phyloP scores from a whole-genome alignment of 2,797 vertebrate species.

The Perodicticus potto region DNA sequence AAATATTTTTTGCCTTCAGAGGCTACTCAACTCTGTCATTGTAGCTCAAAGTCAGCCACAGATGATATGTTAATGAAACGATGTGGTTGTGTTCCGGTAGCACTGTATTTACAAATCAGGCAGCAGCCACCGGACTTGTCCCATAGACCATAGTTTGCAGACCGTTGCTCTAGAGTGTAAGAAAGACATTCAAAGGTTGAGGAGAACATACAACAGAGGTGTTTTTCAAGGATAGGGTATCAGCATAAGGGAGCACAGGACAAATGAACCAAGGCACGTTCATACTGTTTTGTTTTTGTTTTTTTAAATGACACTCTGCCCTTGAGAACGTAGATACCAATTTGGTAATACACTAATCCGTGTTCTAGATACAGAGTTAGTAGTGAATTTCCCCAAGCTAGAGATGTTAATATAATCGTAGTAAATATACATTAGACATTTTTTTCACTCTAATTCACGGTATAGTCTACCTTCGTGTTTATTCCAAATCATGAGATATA shows the following conservation, averaged over 20 bases:
- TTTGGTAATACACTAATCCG: neutral
- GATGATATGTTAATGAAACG: neutral
- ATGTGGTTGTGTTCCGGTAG: neutral
- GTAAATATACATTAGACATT: neutral
- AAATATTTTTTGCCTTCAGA: neutral
- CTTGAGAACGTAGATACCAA: neutral
- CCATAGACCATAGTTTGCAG: neutral
- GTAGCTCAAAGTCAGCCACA: neutral
- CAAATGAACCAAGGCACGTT: neutral
- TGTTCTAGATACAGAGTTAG: neutral
- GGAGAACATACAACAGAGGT: neutral
- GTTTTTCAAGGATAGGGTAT: neutral
- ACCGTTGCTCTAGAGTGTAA: neutral
- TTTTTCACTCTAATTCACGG: neutral
- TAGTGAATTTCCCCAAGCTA: constrained; percentile 15
- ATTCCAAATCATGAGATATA: constrained; percentile 7
- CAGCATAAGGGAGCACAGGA: neutral
- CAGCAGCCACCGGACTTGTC: neutral
- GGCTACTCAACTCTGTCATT: neutral
- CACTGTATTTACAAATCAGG: neutral
- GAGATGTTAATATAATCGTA: neutral
- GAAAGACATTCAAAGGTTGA: neutral
- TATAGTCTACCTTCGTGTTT: neutral
- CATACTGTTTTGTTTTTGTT: neutral
- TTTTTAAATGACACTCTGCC: neutral